Percentiles rank a stretch among this genome's conserved stretches.
phyloP scores from a whole-genome alignment of 2,113 vertebrate species.

The Ageneiosus marmoratus region DNA sequence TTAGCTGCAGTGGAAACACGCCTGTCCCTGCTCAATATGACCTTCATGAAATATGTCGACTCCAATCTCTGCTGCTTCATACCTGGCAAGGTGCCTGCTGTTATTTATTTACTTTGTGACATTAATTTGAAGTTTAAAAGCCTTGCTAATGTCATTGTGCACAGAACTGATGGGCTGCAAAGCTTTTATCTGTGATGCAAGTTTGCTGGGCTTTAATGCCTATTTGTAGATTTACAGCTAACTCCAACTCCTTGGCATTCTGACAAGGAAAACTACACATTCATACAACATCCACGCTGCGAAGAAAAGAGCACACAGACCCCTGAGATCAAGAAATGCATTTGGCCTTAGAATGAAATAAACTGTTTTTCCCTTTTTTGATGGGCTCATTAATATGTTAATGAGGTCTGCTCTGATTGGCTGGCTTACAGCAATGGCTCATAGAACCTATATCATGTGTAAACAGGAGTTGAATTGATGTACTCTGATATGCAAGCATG shows the following conservation, averaged over 20 bases:
- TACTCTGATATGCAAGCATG: too few species aligned
- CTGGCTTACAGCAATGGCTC: too few species aligned
- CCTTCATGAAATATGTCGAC: conserved; percentile 99
- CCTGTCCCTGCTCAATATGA: conserved; percentile 97
- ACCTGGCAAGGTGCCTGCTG: conserved; percentile 88
- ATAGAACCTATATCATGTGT: too few species aligned
- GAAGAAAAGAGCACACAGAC: too few species aligned
- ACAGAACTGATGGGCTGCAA: not conserved
- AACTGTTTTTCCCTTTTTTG: too few species aligned
- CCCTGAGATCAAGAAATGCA: too few species aligned
- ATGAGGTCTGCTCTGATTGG: too few species aligned
- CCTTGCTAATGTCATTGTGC: not conserved
- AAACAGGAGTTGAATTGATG: too few species aligned
- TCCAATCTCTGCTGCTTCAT: conserved; percentile 99
- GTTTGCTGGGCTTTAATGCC: not conserved
- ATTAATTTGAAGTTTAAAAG: not conserved
- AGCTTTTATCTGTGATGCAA: not conserved
- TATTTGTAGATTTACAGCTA: not conserved
- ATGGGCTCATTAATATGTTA: too few species aligned
- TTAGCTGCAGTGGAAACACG: conserved; percentile 95
- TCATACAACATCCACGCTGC: too few species aligned
- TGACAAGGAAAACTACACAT: not conserved
- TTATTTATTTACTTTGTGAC: not conserved
- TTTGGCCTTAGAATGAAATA: too few species aligned
- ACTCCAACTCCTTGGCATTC: not conserved